phyloP scores from a whole-genome alignment of 1,140 invertebrate genomes.

The Frieseomelitta varia region DNA sequence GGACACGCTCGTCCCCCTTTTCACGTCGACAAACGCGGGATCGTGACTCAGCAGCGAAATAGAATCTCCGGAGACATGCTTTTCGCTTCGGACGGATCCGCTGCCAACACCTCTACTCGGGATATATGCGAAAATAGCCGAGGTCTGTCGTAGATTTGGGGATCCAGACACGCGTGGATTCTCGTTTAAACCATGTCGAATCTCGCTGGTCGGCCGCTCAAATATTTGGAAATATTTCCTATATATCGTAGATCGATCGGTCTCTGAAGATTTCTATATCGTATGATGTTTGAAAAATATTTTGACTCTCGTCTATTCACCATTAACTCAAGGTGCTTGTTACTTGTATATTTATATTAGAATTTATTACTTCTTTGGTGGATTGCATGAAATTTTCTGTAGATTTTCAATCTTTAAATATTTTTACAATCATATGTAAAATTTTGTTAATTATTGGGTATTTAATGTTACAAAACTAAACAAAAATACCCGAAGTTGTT shows the following conservation, averaged over 20 bases:
- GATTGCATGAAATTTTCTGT: background rate
- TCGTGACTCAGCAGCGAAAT: slow-evolving; percentile 77
- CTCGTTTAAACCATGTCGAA: slow-evolving; percentile 23
- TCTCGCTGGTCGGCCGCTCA: background rate
- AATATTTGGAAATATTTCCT: slow-evolving; percentile 56
- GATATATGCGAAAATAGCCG: slow-evolving; percentile 60
- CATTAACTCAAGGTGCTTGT: background rate
- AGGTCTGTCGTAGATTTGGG: slow-evolving; percentile 24
- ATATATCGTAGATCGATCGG: slow-evolving; percentile 56
- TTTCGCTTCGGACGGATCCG: slow-evolving; percentile 62
- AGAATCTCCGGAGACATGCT: slow-evolving; percentile 73
- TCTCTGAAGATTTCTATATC: slow-evolving; percentile 30
- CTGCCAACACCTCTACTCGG: slow-evolving; percentile 65
- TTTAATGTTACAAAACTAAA: too few species aligned
- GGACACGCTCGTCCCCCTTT: slow-evolving; percentile 61
- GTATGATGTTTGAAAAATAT: background rate
- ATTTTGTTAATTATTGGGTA: too few species aligned
- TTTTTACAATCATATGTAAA: background rate
- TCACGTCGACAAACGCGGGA: slow-evolving; percentile 69
- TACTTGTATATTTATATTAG: background rate
- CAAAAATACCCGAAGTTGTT: too few species aligned
- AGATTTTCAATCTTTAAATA: background rate
- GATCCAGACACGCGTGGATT: slow-evolving; percentile 21
- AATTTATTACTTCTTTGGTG: background rate
- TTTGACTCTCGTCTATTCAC: background rate